These are phyloP conservation scores for Sclerurus mexicanus DNA, from an alignment of 2,113 vertebrate genomes.

Conservation along the genomic window DNA sequence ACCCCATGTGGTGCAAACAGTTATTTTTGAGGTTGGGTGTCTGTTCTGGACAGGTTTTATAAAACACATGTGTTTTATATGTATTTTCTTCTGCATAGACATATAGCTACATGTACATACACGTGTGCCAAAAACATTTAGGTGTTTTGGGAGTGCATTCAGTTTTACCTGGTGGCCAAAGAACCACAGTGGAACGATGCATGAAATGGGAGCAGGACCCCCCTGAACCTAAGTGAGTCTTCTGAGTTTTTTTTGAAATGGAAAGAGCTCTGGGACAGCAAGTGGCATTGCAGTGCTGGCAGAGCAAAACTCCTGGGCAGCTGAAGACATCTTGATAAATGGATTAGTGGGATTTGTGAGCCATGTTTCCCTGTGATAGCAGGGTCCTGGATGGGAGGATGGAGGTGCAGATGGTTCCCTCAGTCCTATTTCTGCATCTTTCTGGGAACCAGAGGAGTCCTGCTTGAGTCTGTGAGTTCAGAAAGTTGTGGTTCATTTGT, in stretches of 20 bases:
- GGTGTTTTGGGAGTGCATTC: background rate
- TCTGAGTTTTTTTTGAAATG: background rate
- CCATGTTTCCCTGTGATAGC: too few species aligned
- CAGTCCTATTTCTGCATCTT: too few species aligned
- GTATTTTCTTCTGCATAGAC: background rate
- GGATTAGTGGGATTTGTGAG: background rate
- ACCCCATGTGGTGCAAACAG: background rate
- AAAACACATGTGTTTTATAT: background rate
- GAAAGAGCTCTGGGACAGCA: background rate
- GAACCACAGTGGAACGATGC: background rate
- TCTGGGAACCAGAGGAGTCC: too few species aligned
- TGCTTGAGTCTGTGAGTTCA: too few species aligned
- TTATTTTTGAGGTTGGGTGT: rapidly evolving
- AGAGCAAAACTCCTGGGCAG: background rate
- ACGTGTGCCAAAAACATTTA: too few species aligned
- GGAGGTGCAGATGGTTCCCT: too few species aligned
- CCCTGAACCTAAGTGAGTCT: background rate
- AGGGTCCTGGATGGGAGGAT: too few species aligned
- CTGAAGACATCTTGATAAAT: background rate
- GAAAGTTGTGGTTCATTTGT: too few species aligned
- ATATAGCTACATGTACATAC: rapidly evolving
- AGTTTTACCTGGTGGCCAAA: background rate
- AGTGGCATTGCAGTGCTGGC: background rate
- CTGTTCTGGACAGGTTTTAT: background rate
- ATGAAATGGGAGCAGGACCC: background rate